Conservation (phyloP, 2,113 vertebrate genomes). For the Hippopotamus amphibius region DNA sequence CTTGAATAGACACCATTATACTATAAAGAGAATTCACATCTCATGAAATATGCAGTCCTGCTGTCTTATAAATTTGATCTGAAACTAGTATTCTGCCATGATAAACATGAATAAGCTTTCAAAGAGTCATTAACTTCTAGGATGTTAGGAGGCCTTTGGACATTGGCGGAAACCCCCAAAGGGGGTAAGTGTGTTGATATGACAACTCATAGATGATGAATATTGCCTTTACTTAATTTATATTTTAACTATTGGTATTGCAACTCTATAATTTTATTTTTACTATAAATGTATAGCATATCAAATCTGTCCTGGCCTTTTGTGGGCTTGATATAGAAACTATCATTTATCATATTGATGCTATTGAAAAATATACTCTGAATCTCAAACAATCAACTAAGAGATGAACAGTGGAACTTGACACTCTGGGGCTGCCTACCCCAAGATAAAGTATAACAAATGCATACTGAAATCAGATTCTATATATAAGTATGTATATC, state of each 20-base stretch:
- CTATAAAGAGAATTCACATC: not conserved
- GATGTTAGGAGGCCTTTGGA: not conserved
- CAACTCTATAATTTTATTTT: not conserved
- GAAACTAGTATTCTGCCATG: slow-evolving; percentile 37
- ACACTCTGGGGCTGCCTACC: not conserved
- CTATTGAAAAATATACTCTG: not conserved
- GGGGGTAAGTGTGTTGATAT: not conserved
- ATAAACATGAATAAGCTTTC: slow-evolving; percentile 10
- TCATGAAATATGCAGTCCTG: not conserved
- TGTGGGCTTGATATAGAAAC: not conserved
- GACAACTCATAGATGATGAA: not conserved
- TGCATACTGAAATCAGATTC: not conserved
- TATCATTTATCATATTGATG: not conserved
- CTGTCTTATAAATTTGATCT: slow-evolving; percentile 18
- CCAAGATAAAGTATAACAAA: not conserved
- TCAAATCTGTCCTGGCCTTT: not conserved
- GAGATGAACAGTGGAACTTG: not conserved
- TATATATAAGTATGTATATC: not conserved
- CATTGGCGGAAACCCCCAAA: not conserved
- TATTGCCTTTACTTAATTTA: not conserved
- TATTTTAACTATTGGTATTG: slow-evolving; percentile 10
- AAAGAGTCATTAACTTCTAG: not conserved
- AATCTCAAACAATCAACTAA: not conserved
- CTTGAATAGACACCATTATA: not conserved
- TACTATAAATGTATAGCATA: not conserved